Percentiles rank a stretch among this genome's conserved stretches.
These are phyloP conservation scores for Meloidogyne floridensis DNA, from an alignment of 1,140 invertebrate genomes.

Conservation along the genomic window DNA sequence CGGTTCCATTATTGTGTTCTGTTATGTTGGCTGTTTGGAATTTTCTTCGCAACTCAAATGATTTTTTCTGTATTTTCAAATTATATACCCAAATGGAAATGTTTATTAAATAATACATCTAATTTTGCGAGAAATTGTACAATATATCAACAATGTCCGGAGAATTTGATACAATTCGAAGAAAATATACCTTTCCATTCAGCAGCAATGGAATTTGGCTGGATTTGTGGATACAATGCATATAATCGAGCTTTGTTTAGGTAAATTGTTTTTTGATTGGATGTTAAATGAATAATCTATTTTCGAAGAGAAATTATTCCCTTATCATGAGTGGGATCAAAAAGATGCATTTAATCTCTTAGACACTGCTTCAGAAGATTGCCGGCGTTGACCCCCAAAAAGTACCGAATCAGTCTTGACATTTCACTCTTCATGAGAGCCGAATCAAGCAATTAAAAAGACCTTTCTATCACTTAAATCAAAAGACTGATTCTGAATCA, in stretches of 20 bases:
- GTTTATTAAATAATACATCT: conserved; percentile 14
- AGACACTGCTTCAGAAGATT: too few species aligned
- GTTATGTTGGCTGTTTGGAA: conserved; percentile 62
- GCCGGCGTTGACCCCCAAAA: too few species aligned
- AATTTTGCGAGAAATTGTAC: conserved; percentile 28
- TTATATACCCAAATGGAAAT: conserved; percentile 61
- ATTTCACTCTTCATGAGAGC: too few species aligned
- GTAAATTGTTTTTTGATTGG: neutral
- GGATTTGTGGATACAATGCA: conserved; percentile 32
- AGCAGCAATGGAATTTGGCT: conserved; percentile 54
- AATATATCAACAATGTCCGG: conserved; percentile 42
- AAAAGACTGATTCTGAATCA: too few species aligned
- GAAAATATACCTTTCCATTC: conserved; percentile 49
- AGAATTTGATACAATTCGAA: neutral
- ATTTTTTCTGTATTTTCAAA: conserved; percentile 62
- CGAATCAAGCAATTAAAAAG: too few species aligned
- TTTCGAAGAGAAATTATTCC: too few species aligned
- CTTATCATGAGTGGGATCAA: too few species aligned
- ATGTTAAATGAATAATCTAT: too few species aligned
- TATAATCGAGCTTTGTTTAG: conserved; percentile 24
- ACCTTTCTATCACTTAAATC: too few species aligned
- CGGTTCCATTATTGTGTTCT: conserved; percentile 60
- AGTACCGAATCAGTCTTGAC: too few species aligned
- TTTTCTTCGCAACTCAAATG: conserved; percentile 63
- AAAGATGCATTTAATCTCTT: too few species aligned